Evolutionary conservation across 2,113 vertebrate genomes (phyloP), one percentile per base, ranked within the genome.

Genomic region (Physeter macrocephalus): DNA sequence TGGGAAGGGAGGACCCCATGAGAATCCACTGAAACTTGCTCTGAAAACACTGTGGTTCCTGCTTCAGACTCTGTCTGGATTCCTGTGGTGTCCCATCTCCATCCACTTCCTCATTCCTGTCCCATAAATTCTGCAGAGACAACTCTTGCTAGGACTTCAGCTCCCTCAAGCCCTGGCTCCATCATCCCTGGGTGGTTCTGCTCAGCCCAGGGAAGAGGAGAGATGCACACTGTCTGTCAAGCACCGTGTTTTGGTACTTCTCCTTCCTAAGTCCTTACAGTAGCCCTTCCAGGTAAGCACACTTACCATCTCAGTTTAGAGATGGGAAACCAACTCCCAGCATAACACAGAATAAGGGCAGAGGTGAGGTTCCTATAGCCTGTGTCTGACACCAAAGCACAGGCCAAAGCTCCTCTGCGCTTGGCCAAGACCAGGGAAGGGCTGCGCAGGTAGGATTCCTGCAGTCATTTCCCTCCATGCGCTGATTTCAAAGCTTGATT

Each of bases 361-460:
- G 36, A 72, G 36, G 12, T 12, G 25, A 52, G 74, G 2, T 21
- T 27, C 14, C 1, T 8, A n/a, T 1, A 0, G 7, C 36, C 10
- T 3, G 4, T 36, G 15, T 49, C 39, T 20, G 20, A 61, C 34
- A 15, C 4, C 62, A 13, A 2, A 18, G 14, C 3, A 0, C 31
- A 39, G 78, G 14, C 13, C 75, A 7, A 52, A 52, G 25, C 64
- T 41, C 1, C 0, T 54, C 41, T 34, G 41, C 6, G 59, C 66
- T 41, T 10, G 78, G 23, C 72, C 23, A 23, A 39, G 71, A 29
- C 20, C 15, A 6, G 3, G 36, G 3, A 5, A 74, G 11, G 52
- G n/a, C 8, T 10, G 2, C 0, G 3, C 0, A 8, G 5, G 2
- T 39, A 20, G 8, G 4, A 29, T 4, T 9, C 36, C 72, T 8